These are phyloP conservation scores for Tiaroga cobitis DNA, from an alignment of 2,797 vertebrate species.

Conservation along the genomic window DNA sequence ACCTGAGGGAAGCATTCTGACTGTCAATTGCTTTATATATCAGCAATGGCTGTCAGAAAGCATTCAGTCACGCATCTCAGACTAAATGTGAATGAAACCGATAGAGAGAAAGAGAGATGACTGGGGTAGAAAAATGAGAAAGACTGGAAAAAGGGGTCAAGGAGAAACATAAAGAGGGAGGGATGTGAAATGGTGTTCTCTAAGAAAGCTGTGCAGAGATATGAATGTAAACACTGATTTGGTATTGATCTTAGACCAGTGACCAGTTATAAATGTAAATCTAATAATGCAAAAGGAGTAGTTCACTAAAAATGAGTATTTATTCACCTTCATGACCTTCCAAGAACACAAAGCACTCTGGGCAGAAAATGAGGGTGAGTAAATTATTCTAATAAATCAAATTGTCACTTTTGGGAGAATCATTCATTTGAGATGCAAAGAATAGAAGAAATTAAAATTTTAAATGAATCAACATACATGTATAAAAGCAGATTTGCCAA, in stretches of 20 bases:
- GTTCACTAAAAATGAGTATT: neutral
- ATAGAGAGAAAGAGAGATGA: neutral
- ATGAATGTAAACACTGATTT: neutral
- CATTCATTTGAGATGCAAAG: slow-evolving; percentile 4
- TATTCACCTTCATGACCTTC: neutral
- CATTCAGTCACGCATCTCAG: slow-evolving; percentile 27
- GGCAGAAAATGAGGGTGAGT: neutral
- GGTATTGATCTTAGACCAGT: neutral
- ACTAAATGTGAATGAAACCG: slow-evolving; percentile 3
- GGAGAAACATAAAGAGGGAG: slow-evolving; percentile 18
- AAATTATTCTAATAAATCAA: neutral
- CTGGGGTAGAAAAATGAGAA: neutral
- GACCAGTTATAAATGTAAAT: neutral
- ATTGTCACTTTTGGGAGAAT: neutral
- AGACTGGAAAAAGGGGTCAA: slow-evolving; percentile 11
- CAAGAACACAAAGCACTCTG: neutral
- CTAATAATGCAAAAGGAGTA: neutral
- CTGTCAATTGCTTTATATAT: slow-evolving; percentile 36
- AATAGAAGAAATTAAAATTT: neutral
- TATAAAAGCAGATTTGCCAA: neutral
- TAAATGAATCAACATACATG: neutral
- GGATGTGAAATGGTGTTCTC: neutral
- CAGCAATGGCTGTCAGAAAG: slow-evolving; percentile 37
- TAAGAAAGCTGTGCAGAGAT: neutral
- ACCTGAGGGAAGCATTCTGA: slow-evolving; percentile 38